phyloP scores from a whole-genome alignment of 1,140 invertebrate genomes.

The Rhagoletis pomonella region DNA sequence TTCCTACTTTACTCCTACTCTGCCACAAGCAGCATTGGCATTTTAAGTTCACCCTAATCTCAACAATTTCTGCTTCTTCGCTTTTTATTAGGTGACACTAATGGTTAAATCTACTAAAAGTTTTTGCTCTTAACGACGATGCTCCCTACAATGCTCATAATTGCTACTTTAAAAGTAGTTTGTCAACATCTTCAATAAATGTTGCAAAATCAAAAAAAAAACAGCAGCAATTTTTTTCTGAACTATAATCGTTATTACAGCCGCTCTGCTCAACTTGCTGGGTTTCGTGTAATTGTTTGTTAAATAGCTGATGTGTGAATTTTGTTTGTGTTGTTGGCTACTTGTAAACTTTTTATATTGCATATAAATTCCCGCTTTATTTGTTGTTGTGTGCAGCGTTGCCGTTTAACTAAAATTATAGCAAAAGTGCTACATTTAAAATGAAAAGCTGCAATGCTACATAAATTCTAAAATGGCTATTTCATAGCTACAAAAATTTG shows the following conservation, averaged over 20 bases:
- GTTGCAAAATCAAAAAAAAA: background rate
- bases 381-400: conserved; percentile 1
- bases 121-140: background rate
- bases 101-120: background rate
- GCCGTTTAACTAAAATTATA: no score
- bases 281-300: no score
- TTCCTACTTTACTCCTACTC: background rate
- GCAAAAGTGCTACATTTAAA: no score
- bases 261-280: background rate
- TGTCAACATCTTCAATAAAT: conserved; percentile 5
- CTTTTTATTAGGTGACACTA: conserved; percentile 27
- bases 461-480: no score
- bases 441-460: no score
- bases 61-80: background rate
- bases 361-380: conserved; percentile 41
- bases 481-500: no score
- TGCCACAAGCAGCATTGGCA: background rate
- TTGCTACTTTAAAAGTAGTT: conserved; percentile 45
- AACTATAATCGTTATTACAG: background rate
- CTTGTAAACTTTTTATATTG: conserved; percentile 1
- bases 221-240: conserved; percentile 21
- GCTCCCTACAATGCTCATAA: conserved; percentile 16
- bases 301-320: background rate
- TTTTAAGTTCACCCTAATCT: background rate
- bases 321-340: background rate